A percentile compares a stretch with the other conserved stretches of the same genome.
Conservation (phyloP, 2,113 vertebrate species). For the Jacana jacana region DNA sequence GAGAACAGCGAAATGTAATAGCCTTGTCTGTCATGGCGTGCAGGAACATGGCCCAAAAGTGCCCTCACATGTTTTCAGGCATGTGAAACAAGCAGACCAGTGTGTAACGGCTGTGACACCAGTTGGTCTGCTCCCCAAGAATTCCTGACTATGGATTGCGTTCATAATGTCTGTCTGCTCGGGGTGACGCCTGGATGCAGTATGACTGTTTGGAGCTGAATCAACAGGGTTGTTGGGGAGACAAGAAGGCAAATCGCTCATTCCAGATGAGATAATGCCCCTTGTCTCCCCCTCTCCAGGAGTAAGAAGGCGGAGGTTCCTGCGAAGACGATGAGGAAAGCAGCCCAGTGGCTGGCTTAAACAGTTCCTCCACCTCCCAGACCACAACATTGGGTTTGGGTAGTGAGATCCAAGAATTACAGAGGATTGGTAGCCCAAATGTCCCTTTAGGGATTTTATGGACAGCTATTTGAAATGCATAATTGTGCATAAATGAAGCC, state of each 20-base stretch:
- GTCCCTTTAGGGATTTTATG: not conserved
- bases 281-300: not conserved
- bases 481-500: not conserved
- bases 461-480: not conserved
- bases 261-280: not conserved
- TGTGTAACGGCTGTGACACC: not conserved
- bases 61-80: not conserved
- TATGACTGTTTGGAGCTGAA: not conserved
- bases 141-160: fast-evolving
- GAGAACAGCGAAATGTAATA: not conserved
- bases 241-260: not conserved
- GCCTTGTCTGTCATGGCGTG: not conserved
- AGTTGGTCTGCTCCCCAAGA: not conserved
- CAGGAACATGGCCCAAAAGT: not conserved
- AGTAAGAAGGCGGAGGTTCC: not conserved
- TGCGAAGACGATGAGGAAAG: not conserved
- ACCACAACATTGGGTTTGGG: not conserved
- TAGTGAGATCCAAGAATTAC: not conserved
- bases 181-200: not conserved
- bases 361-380: not conserved
- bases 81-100: not conserved
- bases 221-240: not conserved
- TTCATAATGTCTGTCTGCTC: not conserved
- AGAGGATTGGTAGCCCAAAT: not conserved
- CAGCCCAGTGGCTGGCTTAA: not conserved